Evolutionary conservation across 2,797 vertebrate species (phyloP), one percentile per base, ranked within the genome.

Genomic region (Harpagifer antarcticus): DNA sequence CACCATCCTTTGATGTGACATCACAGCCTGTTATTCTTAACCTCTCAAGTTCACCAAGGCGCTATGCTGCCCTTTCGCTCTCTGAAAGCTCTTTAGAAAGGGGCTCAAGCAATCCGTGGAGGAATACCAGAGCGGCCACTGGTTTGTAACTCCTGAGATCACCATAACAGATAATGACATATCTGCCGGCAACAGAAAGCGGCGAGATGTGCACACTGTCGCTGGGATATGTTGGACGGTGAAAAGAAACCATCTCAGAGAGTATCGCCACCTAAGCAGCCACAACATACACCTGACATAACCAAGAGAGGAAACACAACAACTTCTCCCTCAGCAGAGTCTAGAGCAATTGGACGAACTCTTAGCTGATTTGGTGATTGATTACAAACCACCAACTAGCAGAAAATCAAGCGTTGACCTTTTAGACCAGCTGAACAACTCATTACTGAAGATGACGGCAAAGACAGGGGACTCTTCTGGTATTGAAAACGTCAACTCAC

Each of bases 91-190:
- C 97, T 1, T 91, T 97, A 0, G 97, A 99, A 78, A 96, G 95
- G 68, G 93, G 95, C 19, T 93, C 96, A 0, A 85, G 77, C 0
- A 96, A 95, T 0, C 85, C 95, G 0, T 94, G 96, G 76, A 94
- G 92, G 3, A 95, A 92, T n/a, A 53, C 83, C 58, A 90, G 0
- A 94, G 95, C 58, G 94, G 95, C 3, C 94, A 96, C 44, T 99
- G 98, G 98, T 99, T 96, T 12, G 96, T 99, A 60, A 99, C 98
- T 0, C 98, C 98, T 0, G 98, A 99, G 89, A 99, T 99, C 88
- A 99, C 98, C 72, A 99, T 99, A 89, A 99, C 98, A 0, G 98
- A 99, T 92, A 99, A 99, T 0, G 98, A 99, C 82, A 92, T 99
- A 81, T 95, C 94, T 3, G 87, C 95, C 5, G 93, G 94, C 0